Conservation (phyloP, 2,113 vertebrate genomes). For the Microtus ochrogaster region DNA sequence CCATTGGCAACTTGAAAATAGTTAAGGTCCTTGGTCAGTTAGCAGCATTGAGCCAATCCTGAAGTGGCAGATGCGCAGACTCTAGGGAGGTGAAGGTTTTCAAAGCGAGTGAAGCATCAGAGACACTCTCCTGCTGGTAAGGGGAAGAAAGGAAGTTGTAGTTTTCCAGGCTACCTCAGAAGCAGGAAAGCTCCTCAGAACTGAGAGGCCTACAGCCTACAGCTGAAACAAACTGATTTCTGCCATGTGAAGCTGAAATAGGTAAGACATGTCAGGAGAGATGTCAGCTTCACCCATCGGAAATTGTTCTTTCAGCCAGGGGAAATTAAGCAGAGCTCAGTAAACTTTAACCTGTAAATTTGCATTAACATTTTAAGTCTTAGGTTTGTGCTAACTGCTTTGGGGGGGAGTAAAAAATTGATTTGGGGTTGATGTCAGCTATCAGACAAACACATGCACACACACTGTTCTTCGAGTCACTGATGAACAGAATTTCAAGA, state of each 20-base stretch:
- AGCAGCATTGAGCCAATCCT: neutral
- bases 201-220: neutral
- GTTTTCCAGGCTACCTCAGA: neutral
- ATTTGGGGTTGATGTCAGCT: neutral
- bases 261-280: neutral
- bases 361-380: neutral
- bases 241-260: neutral
- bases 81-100: neutral
- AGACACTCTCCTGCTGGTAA: neutral
- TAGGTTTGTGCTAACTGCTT: neutral
- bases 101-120: neutral
- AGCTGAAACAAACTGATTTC: neutral
- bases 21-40: neutral
- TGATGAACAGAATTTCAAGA: conserved; percentile 6
- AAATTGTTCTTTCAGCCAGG: neutral
- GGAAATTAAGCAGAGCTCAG: neutral
- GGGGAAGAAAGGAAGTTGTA: neutral
- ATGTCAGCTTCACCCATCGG: neutral
- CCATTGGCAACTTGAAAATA: neutral
- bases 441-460: neutral
- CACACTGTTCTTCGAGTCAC: neutral
- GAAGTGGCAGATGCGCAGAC: neutral
- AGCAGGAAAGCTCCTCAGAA: neutral
- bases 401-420: neutral
- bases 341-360: neutral